These are phyloP conservation scores for Procapra przewalskii DNA, from an alignment of 2,113 vertebrate species.

Conservation along the genomic window DNA sequence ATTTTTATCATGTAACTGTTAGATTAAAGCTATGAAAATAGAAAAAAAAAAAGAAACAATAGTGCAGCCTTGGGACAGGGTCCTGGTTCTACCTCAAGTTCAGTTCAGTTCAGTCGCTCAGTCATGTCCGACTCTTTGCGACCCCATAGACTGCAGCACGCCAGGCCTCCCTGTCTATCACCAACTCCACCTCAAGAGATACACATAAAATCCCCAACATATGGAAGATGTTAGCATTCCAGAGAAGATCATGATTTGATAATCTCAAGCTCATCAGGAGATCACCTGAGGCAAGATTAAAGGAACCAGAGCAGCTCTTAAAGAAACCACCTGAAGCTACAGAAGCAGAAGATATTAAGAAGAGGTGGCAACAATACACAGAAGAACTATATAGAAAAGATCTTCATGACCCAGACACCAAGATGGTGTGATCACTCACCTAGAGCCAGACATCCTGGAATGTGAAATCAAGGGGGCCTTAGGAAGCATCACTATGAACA, in stretches of 20 bases:
- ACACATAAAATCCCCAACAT: neutral
- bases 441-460: neutral
- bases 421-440: neutral
- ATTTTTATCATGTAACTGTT: too few relatives aligned
- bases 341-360: neutral
- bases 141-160: neutral
- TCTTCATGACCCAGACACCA: neutral
- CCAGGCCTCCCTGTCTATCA: neutral
- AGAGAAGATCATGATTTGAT: neutral
- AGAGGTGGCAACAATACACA: neutral
- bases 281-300: neutral
- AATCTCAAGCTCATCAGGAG: neutral
- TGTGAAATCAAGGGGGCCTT: neutral
- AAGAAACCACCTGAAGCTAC: neutral
- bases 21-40: too few relatives aligned
- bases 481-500: neutral
- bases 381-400: neutral
- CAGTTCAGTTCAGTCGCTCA: neutral
- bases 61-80: neutral
- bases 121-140: rapidly evolving
- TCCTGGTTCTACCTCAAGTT: neutral
- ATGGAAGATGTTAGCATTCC: neutral
- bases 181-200: neutral
- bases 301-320: neutral
- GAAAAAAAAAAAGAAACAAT: neutral